Evolutionary conservation across 2,888 invertebrate genomes (phyloP), one percentile per base, ranked within the genome.

Genomic region (Melinaea marsaeus): DNA sequence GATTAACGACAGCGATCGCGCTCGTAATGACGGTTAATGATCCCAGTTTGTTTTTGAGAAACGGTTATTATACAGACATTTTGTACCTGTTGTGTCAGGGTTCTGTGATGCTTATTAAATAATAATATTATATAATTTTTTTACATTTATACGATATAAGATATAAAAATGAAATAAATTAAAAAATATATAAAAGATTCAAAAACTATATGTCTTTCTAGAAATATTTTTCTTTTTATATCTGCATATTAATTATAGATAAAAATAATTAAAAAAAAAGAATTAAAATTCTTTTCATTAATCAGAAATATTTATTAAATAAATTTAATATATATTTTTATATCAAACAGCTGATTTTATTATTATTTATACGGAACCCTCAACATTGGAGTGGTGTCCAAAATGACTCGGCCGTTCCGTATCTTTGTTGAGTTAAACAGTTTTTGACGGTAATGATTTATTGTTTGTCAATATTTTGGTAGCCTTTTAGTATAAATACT

Each of bases 1-100:
- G 75, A 75, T 75, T 72, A 74, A 75, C 74, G 75, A 75, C 72
- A 74, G 71, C 71, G 79, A 82, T 82, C 80, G 75, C 72, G 76
- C 76, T 64, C 73, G 85, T 90, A 90, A 90, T 90, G 86, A 87
- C 77, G 73, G 78, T 84, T 89, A 89, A 90, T 89, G 86, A 87
- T 86, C 76, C 73, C 68, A 72, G 79, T 80, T 83, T 84, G 86
- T 83, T 86, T 86, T 85, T 81, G 68, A 66, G 60, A 75, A 75
- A 74, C 73, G 69, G 70, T 73, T 72, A 71, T 75, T 74, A 75
- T 73, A 57, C 42, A 42, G 67, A 68, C 69, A 68, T 61, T 65
- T 62, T 56, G 57, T 67, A 62, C 65, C 62, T 68, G 62, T 42
- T 54, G 55, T 51, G 66, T 69, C 66, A 59, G 67, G 60, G 66